phyloP scores from a whole-genome alignment of 1,140 invertebrate genomes.

The Cepaea nemoralis region DNA sequence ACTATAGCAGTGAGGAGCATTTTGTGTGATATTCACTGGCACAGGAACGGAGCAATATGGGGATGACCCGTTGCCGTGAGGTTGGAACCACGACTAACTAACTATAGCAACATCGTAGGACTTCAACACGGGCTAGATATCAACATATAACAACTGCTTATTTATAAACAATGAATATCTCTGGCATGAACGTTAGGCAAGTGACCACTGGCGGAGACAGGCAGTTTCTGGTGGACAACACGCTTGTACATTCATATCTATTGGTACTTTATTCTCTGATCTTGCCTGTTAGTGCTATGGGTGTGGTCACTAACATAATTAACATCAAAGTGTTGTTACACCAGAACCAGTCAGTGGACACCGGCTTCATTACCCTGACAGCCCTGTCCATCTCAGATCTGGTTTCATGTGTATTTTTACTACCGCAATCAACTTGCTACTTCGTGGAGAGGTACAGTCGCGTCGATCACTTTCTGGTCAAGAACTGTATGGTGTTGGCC shows the following conservation, averaged over 20 bases:
- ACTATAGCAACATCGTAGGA: too few relatives aligned
- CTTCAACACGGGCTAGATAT: too few relatives aligned
- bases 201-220: neutral
- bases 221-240: neutral
- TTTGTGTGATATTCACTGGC: too few relatives aligned
- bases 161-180: neutral
- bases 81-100: too few relatives aligned
- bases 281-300: neutral
- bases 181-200: neutral
- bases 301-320: slow-evolving; percentile 23
- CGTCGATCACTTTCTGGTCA: neutral
- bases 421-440: slow-evolving; percentile 13
- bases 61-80: too few relatives aligned
- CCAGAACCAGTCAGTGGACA: neutral
- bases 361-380: neutral
- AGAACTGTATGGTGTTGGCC: neutral
- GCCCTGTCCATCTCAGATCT: slow-evolving; percentile 11
- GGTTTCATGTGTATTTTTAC: neutral
- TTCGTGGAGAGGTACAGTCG: neutral
- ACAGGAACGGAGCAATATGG: too few relatives aligned
- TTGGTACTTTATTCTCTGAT: neutral
- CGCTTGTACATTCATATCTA: neutral
- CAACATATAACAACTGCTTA: too few relatives aligned
- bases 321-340: slow-evolving; percentile 23
- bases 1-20: too few relatives aligned